phyloP scores from a whole-genome alignment of 2,888 invertebrate species.

The Carterocephalus palaemon region DNA sequence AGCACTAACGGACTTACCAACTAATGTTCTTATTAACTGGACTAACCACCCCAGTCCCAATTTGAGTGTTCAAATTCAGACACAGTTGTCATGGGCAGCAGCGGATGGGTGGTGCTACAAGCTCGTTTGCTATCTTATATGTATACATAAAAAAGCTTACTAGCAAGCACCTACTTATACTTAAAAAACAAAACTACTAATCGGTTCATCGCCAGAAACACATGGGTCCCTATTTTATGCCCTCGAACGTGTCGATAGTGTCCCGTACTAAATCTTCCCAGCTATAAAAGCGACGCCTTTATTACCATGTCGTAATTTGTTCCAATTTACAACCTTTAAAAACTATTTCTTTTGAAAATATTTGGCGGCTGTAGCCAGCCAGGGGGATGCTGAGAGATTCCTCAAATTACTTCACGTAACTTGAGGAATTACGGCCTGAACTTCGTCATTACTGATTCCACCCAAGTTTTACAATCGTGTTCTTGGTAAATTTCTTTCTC shows the following conservation, averaged over 20 bases:
- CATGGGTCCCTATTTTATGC: constrained; percentile 51
- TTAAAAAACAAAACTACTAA: constrained; percentile 17
- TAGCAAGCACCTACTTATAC: too few relatives aligned
- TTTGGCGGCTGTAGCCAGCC: constrained; percentile 6
- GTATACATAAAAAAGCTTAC: too few relatives aligned
- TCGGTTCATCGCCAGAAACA: constrained; percentile 42
- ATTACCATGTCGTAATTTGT: constrained; percentile 45
- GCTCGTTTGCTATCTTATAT: too few relatives aligned
- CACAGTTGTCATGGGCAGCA: too few relatives aligned
- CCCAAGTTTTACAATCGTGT: constrained; percentile 7
- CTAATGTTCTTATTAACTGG: too few relatives aligned
- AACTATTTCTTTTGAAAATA: constrained; percentile 33
- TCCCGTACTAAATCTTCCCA: constrained; percentile 46
- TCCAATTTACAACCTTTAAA: constrained; percentile 28
- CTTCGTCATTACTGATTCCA: constrained; percentile 1
- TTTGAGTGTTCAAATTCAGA: too few relatives aligned
- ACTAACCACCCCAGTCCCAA: too few relatives aligned
- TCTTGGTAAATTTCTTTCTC: too few relatives aligned
- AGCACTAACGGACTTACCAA: too few relatives aligned
- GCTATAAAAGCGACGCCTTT: constrained; percentile 51
- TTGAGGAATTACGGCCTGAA: constrained; percentile 7
- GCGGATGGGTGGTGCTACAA: too few relatives aligned
- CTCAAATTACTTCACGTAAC: constrained; percentile 7
- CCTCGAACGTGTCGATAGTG: constrained; percentile 48
- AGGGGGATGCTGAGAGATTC: constrained; percentile 9